A percentile compares a stretch with the other conserved stretches of the same genome.
These are phyloP conservation scores for Megastigmus dorsalis DNA, from an alignment of 2,888 invertebrate genomes.

Conservation along the genomic window DNA sequence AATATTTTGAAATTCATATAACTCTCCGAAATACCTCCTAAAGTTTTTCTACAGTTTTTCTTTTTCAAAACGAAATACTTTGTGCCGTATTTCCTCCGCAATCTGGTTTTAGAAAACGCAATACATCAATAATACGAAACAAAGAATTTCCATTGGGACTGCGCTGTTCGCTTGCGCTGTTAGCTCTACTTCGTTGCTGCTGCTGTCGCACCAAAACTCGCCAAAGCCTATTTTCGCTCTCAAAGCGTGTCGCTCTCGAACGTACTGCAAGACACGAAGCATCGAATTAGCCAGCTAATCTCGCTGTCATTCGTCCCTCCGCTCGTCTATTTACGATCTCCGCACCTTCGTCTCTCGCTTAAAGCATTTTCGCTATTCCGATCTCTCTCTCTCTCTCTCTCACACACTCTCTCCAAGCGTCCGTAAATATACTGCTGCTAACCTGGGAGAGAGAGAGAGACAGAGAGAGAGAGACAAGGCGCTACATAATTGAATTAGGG, in stretches of 20 bases:
- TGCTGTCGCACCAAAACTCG: neutral
- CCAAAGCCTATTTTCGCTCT: neutral
- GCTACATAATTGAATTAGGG: conserved; percentile 42
- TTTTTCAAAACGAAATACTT: too few relatives aligned
- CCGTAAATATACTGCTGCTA: neutral
- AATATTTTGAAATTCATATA: too few relatives aligned
- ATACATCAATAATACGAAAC: too few relatives aligned
- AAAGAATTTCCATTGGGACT: neutral
- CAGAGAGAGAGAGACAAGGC: neutral
- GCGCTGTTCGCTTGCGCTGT: neutral
- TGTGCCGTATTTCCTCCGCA: too few relatives aligned
- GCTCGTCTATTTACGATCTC: neutral
- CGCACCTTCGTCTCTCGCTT: neutral
- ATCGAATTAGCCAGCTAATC: neutral
- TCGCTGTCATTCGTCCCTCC: too few relatives aligned
- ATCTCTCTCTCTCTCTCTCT: neutral
- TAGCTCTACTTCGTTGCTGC: neutral
- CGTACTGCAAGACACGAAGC: too few relatives aligned
- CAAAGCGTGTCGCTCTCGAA: neutral
- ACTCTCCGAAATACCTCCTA: too few relatives aligned
- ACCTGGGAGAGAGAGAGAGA: too few relatives aligned
- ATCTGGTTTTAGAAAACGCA: too few relatives aligned
- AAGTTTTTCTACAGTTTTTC: too few relatives aligned
- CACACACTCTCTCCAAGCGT: neutral
- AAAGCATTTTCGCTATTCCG: neutral